phyloP scores from a whole-genome alignment of 2,888 invertebrate species.

The Hermodice carunculata region DNA sequence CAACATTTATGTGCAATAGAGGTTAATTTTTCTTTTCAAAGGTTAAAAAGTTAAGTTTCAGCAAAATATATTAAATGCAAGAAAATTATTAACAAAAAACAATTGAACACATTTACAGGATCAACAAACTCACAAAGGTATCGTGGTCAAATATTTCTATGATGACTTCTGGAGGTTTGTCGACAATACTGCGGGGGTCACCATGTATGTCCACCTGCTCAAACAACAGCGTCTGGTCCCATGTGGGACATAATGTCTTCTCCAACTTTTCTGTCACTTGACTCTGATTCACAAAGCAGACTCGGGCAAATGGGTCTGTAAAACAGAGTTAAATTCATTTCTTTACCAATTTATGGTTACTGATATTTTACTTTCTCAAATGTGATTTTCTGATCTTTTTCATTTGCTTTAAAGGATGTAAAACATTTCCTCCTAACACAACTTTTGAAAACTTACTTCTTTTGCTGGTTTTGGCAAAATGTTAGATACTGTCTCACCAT shows the following conservation, averaged over 20 bases:
- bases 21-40: no score
- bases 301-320: constrained; percentile 70
- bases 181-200: constrained; percentile 57
- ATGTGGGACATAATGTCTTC: constrained; percentile 71
- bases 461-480: no score
- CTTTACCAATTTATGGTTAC: background rate
- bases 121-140: constrained; percentile 66
- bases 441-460: no score
- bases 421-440: no score
- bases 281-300: constrained; percentile 69
- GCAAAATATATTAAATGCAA: background rate
- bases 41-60: no score
- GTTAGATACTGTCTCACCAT: no score
- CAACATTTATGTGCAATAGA: no score
- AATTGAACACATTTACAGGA: background rate
- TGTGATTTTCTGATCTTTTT: no score
- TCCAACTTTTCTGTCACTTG: constrained; percentile 67
- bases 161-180: constrained; percentile 67
- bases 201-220: constrained; percentile 69
- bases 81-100: background rate
- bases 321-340: background rate
- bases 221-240: constrained; percentile 72
- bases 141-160: constrained; percentile 71
- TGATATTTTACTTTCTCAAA: constrained; percentile 1
- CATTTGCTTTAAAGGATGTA: no score